These are phyloP conservation scores for Drosophila aldrichi DNA, from an alignment of 2,888 invertebrate genomes.

Conservation along the genomic window DNA sequence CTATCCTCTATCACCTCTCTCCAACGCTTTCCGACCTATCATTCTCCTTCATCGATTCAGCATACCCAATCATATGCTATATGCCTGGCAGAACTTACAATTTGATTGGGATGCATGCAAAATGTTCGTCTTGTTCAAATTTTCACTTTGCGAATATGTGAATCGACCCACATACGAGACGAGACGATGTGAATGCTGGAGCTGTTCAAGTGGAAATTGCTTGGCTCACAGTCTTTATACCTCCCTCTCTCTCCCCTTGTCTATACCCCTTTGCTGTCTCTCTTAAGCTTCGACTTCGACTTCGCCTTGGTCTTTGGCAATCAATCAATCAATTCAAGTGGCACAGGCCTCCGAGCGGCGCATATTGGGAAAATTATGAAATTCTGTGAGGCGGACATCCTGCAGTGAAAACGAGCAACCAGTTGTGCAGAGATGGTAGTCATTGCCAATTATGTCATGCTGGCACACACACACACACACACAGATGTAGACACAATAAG, in stretches of 20 bases:
- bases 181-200: constrained; percentile 17
- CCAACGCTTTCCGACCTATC: no score
- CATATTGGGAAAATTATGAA: constrained; percentile 64
- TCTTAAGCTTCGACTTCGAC: constrained; percentile 12
- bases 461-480: constrained; percentile 3
- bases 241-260: background rate
- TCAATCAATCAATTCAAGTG: constrained; percentile 76
- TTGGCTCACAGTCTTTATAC: constrained; percentile 41
- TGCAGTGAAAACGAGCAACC: constrained; percentile 36
- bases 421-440: constrained; percentile 32
- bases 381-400: constrained; percentile 68
- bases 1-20: background rate
- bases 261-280: constrained; percentile 15
- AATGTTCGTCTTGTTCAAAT: constrained; percentile 39
- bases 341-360: constrained; percentile 30
- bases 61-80: constrained; percentile 15
- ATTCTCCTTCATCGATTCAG: no score
- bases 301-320: constrained; percentile 57
- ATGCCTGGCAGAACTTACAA: constrained; percentile 7
- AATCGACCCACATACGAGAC: constrained; percentile 44
- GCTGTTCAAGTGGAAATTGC: constrained; percentile 66
- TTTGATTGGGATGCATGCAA: constrained; percentile 44
- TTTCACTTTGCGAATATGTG: constrained; percentile 44
- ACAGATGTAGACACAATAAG: constrained; percentile 7
- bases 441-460: constrained; percentile 69